Base-by-base conservation (phyloP, 2,888 invertebrate species). In the Tigriopus californicus region DNA sequence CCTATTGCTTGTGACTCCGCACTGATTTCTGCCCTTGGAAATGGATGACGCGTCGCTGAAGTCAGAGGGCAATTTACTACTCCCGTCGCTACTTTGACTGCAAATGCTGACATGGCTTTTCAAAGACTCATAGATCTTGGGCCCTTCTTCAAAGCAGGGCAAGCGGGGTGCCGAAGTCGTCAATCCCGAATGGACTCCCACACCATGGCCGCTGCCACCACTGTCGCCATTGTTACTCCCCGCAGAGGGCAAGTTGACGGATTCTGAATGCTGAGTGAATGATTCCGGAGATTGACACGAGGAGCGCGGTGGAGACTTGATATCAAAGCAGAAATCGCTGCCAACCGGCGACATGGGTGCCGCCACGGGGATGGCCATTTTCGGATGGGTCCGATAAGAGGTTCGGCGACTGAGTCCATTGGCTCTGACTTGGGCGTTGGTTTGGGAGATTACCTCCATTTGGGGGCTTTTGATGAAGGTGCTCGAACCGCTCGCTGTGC, bases 321-420 rank as follows among this genome's bases (percentile, higher is more conserved):
- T 20, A 46, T 56, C 56, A 25, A 56, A 56, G 25, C 56, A 46
- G 56, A 18, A 56, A n/a, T 42, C 42, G 18, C 46, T 46, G 42
- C 56, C 56, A 13, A 56, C 20, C 20, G 56, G 56, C 5, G 44
- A 44, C 56, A 56, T 56, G 8, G 56, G 56, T 12, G 56, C 44
- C 15, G 56, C 42, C 18, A 56, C 56, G 2, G 56, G 42, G 18
- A 56, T 56, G 1, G 56, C 24, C n/a, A 44, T 46, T 22, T 56
- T 56, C 25, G 20, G 56, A 12, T 44, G 33, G 20, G 56, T 42
- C 2, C 56, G 42, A 25, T 56, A 56, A n/a, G 56, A 56, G n/a
- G 56, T 56, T 22, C 56, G 5, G 42, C 44, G 56, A 25, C 24
- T 56, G 46, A 56, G 25, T 12, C 56, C 20, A 46, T 56, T 56